Evolutionary conservation across 2,113 vertebrate species (phyloP), one percentile per base, ranked within the genome.

Genomic region (Centropus bengalensis): DNA sequence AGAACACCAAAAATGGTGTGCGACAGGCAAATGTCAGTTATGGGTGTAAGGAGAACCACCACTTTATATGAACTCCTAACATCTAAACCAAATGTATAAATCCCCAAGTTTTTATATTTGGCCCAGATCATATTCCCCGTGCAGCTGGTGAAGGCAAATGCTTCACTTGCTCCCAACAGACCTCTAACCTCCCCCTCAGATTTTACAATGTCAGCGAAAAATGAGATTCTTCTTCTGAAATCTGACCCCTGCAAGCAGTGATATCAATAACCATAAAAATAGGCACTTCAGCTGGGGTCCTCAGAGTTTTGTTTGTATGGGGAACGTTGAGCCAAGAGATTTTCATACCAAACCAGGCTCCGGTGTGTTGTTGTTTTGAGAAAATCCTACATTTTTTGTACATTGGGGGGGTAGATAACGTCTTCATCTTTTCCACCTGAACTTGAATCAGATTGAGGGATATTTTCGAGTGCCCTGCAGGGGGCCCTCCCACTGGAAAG

Each of bases 141-240:
- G 95, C 89, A 96, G 98, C 94, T 97, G 94, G 24, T 76, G 52
- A 44, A 92, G 60, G 82, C 97, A 97, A 90, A 86, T 97, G 97
- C 52, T 95, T 36, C 76, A 33, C 49, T 97, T 96, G 93, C 88
- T 97, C 86, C 82, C 82, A 66, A 74, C 88, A 96, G 95, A 95
- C 86, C 82, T 96, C 86, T 87, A 60, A 66, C 85, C 93, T 96
- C 86, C 94, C 88, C 91, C 91, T 93, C 88, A 95, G 96, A 93
- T 97, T 96, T 96, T 97, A 98, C 97, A 94, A 97, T 95, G 97
- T 98, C 98, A 98, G 98, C 93, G 42, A 98, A 98, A 98, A 97
- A 94, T 93, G 96, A 97, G 96, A 98, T 98, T 97, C 97, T 97
- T 91, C 62, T 88, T 90, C 90, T 93, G 98, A 98, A 98, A 98